Base-by-base conservation (phyloP, 2,113 vertebrate genomes). In the Cyanoderma ruficeps region DNA sequence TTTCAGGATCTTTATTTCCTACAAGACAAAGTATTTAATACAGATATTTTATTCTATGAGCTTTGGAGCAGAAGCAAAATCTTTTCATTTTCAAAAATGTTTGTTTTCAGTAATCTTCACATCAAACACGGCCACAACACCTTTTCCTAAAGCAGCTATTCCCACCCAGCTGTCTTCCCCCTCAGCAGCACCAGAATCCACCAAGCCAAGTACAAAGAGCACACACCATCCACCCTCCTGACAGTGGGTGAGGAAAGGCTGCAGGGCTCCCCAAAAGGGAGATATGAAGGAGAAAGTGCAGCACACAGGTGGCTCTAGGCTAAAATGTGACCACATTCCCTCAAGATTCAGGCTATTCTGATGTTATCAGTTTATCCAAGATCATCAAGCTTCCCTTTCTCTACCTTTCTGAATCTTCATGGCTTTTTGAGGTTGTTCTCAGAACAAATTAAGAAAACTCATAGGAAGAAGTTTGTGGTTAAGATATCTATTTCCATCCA, bases 51-150 rank as follows among this genome's bases (percentile, higher is more conserved):
- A 61, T 41, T 85, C n/a, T 15, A 10, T 10, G 67, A 53, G 27
- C 35, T 55, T 68, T 79, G 9, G 30, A 64, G 13, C 6, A 55
- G 30, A 2, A 86, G 31, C 3, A 67, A 74, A 67, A 71, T 9
- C 6, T 33, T 31, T 33, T 3, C 15, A 18, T 64, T 75, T 85
- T n/a, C 28, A 50, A n/a, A 87, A 64, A 14, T 0, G 4, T 65
- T 56, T 60, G 5, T 28, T 91, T 79, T 63, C 31, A 39, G 33
- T 60, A 44, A 31, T 30, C 28, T 63, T 65, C 56, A 21, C 2
- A 1, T 33, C n/a, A 65, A 69, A 84, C 12, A 31, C 19, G 49
- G 25, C 20, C 6, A 1, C 0, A 1, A 12, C 7, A 68, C 6
- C 31, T 71, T 37, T 63, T 46, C 11, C 33, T 59, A 11, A 15